A percentile compares a stretch with the other conserved stretches of the same genome.
Conservation (phyloP, 2,113 vertebrate species). For the Labeo rohita region DNA sequence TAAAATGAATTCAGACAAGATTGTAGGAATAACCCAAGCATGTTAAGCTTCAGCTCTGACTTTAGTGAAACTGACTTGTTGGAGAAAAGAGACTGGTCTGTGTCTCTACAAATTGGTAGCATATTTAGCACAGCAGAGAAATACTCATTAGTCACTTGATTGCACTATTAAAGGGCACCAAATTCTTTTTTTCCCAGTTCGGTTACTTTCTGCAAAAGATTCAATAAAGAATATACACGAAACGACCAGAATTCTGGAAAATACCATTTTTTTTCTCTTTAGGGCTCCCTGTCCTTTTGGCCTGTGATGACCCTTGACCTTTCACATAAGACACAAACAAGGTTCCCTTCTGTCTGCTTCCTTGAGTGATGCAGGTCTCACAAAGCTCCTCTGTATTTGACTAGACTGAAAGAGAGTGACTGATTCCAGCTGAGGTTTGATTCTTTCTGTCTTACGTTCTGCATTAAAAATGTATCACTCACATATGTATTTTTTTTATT, state of each 20-base stretch:
- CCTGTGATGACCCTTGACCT: constrained; percentile 37
- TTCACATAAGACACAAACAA: constrained; percentile 41
- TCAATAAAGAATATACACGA: neutral
- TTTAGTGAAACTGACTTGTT: neutral
- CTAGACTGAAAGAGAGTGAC: constrained; percentile 36
- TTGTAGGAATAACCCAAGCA: neutral
- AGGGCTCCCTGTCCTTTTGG: neutral
- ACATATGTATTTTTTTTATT: neutral
- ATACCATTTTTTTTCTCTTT: neutral
- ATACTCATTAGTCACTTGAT: neutral
- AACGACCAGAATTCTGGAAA: neutral
- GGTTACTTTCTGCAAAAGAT: neutral
- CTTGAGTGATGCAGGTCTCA: constrained; percentile 33
- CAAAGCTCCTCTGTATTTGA: constrained; percentile 45
- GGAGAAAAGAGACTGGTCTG: neutral
- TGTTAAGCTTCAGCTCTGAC: neutral
- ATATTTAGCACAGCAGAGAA: neutral
- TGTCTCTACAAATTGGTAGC: neutral
- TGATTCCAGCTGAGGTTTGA: constrained; percentile 35
- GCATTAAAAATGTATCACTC: neutral
- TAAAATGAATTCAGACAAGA: neutral
- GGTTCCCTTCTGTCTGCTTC: constrained; percentile 25
- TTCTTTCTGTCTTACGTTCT: constrained; percentile 11
- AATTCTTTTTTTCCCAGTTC: neutral
- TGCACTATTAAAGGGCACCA: neutral